Percentiles rank a stretch among this genome's conserved stretches.
Evolutionary conservation across 2,797 vertebrate genomes (phyloP).

Genomic region (Australoheros facetus): DNA sequence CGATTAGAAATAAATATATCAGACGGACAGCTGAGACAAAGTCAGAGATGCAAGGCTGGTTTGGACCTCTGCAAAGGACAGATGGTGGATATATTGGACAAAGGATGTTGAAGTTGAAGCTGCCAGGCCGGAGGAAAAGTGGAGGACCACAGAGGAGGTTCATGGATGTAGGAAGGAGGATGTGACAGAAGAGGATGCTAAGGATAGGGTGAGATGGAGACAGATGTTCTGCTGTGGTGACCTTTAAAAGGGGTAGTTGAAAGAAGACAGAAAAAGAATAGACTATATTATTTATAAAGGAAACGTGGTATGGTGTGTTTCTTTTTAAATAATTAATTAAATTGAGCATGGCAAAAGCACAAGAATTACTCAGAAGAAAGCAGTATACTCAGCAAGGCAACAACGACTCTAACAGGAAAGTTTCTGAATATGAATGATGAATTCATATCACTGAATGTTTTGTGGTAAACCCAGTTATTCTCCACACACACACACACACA

Average conservation of each 20-base stretch:
- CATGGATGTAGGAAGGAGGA: background rate
- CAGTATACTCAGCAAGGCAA: background rate
- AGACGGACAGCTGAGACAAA: background rate
- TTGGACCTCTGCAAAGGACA: background rate
- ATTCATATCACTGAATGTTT: no score
- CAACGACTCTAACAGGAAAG: background rate
- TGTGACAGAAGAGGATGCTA: background rate
- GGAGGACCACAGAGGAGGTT: background rate
- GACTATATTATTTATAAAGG: background rate
- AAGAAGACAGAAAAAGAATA: background rate
- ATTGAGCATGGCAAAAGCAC: background rate
- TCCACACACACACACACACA: background rate
- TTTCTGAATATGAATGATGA: background rate
- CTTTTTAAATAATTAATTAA: background rate
- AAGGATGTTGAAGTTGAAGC: fast-evolving
- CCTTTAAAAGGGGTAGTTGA: background rate
- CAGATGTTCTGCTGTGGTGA: background rate
- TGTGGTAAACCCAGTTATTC: background rate
- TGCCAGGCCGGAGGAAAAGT: background rate
- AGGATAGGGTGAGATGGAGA: background rate
- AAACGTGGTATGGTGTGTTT: background rate
- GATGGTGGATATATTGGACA: background rate
- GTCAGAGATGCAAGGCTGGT: background rate
- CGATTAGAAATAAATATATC: no score
- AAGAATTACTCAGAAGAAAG: background rate